phyloP scores from a whole-genome alignment of 2,113 vertebrate genomes.

The Bubo blakistoni region DNA sequence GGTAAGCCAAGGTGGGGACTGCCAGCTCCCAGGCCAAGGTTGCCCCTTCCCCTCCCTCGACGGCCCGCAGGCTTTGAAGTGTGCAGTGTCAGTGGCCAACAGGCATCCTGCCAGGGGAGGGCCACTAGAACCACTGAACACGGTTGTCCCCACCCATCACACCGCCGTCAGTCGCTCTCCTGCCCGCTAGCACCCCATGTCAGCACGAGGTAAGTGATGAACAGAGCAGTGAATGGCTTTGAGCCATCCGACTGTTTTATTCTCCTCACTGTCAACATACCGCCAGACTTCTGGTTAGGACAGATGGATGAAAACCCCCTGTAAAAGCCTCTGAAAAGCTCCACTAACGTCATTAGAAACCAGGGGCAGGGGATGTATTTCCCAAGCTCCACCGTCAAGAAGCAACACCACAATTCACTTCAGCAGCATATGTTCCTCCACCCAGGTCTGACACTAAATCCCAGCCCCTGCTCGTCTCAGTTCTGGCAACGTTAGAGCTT shows the following conservation, averaged over 20 bases:
- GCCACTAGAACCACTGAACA: not conserved
- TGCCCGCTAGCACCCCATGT: not conserved
- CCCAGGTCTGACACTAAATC: not conserved
- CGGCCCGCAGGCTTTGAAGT: not conserved
- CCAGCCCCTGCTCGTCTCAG: not conserved
- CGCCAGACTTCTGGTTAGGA: not conserved
- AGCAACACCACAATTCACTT: not conserved
- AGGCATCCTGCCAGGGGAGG: not conserved
- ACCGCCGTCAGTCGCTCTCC: not conserved
- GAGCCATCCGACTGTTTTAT: not conserved
- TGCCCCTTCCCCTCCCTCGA: not conserved
- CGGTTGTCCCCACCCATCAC: not conserved
- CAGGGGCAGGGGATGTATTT: not conserved
- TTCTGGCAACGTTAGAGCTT: not conserved
- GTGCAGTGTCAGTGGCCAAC: not conserved
- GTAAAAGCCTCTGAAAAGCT: not conserved
- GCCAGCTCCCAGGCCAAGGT: not conserved
- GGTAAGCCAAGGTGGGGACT: accelerated
- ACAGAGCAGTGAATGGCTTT: not conserved
- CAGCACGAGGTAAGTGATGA: not conserved
- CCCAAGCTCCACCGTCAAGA: not conserved
- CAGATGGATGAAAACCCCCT: not conserved
- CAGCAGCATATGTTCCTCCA: not conserved
- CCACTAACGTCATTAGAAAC: not conserved
- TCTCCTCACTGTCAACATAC: not conserved